Evolutionary conservation across 2,888 invertebrate species (phyloP).

Genomic region (Urechis unicinctus): DNA sequence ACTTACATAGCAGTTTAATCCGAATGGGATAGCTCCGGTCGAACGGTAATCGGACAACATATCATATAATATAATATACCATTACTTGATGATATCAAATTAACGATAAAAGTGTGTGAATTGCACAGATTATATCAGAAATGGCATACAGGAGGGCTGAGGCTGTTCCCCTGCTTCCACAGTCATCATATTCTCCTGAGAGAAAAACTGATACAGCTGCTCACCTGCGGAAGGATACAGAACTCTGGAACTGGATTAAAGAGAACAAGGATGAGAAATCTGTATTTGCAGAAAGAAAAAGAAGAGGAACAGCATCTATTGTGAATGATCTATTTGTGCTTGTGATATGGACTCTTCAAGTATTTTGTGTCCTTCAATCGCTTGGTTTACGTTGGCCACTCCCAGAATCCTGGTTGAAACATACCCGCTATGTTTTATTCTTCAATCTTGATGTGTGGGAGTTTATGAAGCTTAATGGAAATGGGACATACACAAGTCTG

Average conservation of each 20-base stretch:
- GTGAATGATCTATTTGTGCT: conserved; percentile 27
- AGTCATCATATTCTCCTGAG: too few relatives aligned
- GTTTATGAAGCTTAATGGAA: conserved; percentile 28
- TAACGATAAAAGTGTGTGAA: too few relatives aligned
- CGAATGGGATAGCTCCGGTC: too few relatives aligned
- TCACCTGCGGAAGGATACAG: too few relatives aligned
- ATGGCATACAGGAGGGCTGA: too few relatives aligned
- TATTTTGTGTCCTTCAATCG: conserved; percentile 37
- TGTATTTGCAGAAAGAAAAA: neutral
- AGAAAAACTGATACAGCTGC: too few relatives aligned
- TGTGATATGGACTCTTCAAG: conserved; percentile 32
- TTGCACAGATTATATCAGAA: too few relatives aligned
- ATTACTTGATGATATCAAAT: too few relatives aligned
- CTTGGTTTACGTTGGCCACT: conserved; percentile 41
- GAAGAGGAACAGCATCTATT: conserved; percentile 9
- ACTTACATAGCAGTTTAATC: too few relatives aligned
- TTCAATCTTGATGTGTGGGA: conserved; percentile 43
- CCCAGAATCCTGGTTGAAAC: conserved; percentile 30
- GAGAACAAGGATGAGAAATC: neutral
- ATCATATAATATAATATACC: too few relatives aligned
- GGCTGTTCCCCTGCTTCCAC: too few relatives aligned
- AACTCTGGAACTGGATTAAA: neutral
- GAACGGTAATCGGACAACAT: too few relatives aligned
- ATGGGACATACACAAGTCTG: conserved; percentile 27
- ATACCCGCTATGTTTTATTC: conserved; percentile 29